phyloP scores from a whole-genome alignment of 37 sponge, comb jelly and placozoan species.

The Eunapius fragilis region DNA sequence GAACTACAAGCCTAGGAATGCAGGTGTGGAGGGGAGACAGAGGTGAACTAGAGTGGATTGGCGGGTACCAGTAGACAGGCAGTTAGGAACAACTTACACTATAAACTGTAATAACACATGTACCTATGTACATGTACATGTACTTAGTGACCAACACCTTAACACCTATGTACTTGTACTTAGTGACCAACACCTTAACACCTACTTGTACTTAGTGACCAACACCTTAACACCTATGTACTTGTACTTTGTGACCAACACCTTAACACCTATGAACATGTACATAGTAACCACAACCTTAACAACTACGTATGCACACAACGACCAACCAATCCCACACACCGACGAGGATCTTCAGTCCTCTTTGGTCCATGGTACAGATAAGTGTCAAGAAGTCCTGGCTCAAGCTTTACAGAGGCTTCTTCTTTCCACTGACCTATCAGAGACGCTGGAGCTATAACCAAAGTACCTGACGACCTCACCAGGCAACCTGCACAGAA shows the following conservation, averaged over 20 bases:
- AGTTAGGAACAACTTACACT: too few relatives aligned
- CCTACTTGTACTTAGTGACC: not conserved
- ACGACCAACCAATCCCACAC: slow-evolving; percentile 31
- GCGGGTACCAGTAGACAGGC: too few relatives aligned
- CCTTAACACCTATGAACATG: slow-evolving; percentile 2
- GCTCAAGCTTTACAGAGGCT: slow-evolving; percentile 27
- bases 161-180: not conserved
- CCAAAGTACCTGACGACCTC: slow-evolving; percentile 50
- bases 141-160: not conserved
- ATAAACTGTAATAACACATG: too few relatives aligned
- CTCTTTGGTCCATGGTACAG: slow-evolving; percentile 67
- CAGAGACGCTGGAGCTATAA: slow-evolving; percentile 70
- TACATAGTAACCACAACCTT: not conserved
- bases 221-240: not conserved
- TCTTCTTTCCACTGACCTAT: slow-evolving; percentile 78
- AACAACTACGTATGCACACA: not conserved
- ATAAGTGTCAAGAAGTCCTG: slow-evolving; percentile 7
- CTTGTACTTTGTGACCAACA: not conserved
- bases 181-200: not conserved
- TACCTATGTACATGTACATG: too few relatives aligned
- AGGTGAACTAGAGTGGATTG: too few relatives aligned
- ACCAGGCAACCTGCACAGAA: slow-evolving; percentile 16
- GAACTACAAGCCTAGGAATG: too few relatives aligned
- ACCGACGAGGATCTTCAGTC: slow-evolving; percentile 38
- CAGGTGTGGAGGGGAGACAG: too few relatives aligned